Percentiles rank a stretch among this genome's conserved stretches.
Evolutionary conservation across 1,140 invertebrate species (phyloP).

Genomic region (Pentalonia nigronervosa): DNA sequence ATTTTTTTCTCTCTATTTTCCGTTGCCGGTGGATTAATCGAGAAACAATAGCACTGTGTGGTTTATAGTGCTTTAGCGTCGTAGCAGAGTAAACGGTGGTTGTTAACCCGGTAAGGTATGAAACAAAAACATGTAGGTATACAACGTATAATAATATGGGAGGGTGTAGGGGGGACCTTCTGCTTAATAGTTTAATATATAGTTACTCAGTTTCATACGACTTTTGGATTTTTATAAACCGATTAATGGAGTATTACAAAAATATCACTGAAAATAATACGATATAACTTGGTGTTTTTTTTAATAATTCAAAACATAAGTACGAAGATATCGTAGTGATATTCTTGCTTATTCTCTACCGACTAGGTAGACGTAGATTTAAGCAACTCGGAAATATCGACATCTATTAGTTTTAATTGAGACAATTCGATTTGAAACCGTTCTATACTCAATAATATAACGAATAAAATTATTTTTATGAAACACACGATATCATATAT

Average conservation of each 20-base stretch:
- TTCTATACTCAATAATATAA: no score
- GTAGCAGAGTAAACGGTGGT: background rate
- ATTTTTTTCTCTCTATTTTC: background rate
- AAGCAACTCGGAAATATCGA: no score
- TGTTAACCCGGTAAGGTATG: background rate
- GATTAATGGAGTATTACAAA: background rate
- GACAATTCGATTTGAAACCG: no score
- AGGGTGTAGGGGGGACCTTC: background rate
- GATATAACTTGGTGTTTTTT: background rate
- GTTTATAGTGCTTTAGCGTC: background rate
- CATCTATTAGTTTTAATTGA: no score
- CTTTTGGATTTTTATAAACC: background rate
- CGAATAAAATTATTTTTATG: no score
- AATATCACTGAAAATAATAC: no score
- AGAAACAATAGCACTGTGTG: background rate
- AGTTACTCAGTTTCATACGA: background rate
- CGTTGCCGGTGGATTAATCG: background rate
- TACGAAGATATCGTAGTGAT: background rate
- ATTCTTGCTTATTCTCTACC: background rate
- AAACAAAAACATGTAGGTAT: background rate
- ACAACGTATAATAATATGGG: background rate
- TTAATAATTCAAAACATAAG: background rate
- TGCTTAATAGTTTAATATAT: no score
- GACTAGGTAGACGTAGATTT: background rate
- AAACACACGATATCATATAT: no score